A percentile compares a stretch with the other conserved stretches of the same genome.
Conservation (phyloP, 2,888 invertebrate genomes). For the Rambutsinella grinnellia region DNA sequence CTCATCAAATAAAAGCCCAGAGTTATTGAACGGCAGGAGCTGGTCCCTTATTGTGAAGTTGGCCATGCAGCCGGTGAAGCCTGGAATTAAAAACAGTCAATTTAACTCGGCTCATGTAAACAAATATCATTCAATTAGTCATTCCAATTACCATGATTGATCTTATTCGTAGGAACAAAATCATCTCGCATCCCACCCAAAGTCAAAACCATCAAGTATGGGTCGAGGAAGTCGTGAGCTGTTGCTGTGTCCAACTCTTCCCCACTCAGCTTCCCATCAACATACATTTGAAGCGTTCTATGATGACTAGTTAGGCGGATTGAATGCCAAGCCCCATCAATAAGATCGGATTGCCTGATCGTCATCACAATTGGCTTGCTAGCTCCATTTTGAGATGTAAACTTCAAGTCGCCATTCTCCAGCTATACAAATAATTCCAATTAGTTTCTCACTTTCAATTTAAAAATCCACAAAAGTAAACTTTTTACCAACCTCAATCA, state of each 20-base stretch:
- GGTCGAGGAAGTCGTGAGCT: conserved; percentile 92
- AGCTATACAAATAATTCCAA: conserved; percentile 70
- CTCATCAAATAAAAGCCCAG: conserved; percentile 84
- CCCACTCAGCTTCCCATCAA: conserved; percentile 81
- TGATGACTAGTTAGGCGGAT: conserved; percentile 78
- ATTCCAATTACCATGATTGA: conserved; percentile 59
- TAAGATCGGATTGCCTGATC: conserved; percentile 72
- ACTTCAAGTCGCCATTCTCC: conserved; percentile 81
- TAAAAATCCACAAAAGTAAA: not conserved
- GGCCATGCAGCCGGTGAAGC: conserved; percentile 90
- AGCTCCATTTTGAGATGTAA: conserved; percentile 82
- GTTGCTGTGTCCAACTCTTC: conserved; percentile 89
- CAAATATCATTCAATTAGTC: not conserved
- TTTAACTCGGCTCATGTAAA: not conserved
- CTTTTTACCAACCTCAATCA: conserved; percentile 75
- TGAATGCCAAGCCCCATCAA: conserved; percentile 92
- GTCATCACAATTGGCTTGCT: conserved; percentile 84
- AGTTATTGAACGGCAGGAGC: conserved; percentile 89
- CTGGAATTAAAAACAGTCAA: conserved; percentile 69
- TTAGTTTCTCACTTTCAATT: conserved; percentile 1
- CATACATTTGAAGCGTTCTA: conserved; percentile 76
- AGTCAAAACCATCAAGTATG: conserved; percentile 84
- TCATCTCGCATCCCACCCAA: conserved; percentile 80
- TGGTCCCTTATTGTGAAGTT: conserved; percentile 92
- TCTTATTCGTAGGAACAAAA: conserved; percentile 55